A percentile compares a stretch with the other conserved stretches of the same genome.
Evolutionary conservation across 2,113 vertebrate species (phyloP).

Genomic region (Sigmodon hispidus): DNA sequence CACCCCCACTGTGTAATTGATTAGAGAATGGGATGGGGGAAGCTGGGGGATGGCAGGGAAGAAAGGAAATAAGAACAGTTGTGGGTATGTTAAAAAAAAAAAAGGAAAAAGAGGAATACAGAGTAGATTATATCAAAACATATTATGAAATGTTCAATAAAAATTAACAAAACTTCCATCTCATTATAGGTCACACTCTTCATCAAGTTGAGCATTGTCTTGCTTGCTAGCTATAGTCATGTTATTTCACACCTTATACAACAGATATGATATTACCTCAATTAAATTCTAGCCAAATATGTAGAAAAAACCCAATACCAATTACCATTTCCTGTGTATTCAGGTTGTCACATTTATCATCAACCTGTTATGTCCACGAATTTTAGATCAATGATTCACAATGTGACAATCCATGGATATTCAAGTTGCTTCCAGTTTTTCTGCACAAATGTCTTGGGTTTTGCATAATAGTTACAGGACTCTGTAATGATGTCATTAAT

Average conservation of each 20-base stretch:
- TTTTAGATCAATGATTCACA: slow-evolving; percentile 45
- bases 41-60: too few relatives aligned
- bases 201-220: background rate
- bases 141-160: background rate
- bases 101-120: too few relatives aligned
- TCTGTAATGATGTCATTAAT: slow-evolving; percentile 69
- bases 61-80: too few relatives aligned
- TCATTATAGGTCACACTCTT: background rate
- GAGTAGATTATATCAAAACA: background rate
- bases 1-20: too few relatives aligned
- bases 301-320: background rate
- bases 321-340: background rate
- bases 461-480: slow-evolving; percentile 47
- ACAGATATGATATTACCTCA: background rate
- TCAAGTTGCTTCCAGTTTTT: background rate
- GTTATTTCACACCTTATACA: background rate
- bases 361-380: background rate
- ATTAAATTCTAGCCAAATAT: slow-evolving; percentile 12
- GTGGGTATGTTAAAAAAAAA: too few relatives aligned
- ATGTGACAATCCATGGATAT: background rate
- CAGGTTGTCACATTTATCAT: slow-evolving; percentile 10
- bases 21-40: too few relatives aligned
- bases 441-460: slow-evolving; percentile 15
- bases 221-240: background rate
- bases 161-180: background rate